Conservation (phyloP, 2,797 vertebrate genomes). For the Halcyon badia region DNA sequence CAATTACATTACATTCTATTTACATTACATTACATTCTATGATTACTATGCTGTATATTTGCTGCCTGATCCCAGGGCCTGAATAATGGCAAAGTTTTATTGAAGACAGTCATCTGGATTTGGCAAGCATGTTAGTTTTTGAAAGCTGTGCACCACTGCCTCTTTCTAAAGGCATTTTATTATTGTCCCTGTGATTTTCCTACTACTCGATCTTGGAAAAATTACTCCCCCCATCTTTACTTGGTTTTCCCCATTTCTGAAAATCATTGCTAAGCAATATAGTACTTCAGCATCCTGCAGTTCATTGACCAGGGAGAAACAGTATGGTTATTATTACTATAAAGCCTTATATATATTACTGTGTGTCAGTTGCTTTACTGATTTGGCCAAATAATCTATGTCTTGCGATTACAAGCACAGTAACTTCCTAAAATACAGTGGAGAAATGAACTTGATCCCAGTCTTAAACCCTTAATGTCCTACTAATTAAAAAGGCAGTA, state of each 20-base stretch:
- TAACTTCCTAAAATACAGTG: background rate
- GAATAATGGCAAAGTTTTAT: background rate
- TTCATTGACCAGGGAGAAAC: too few relatives aligned
- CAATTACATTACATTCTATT: too few relatives aligned
- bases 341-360: background rate
- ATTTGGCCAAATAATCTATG: background rate
- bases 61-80: background rate
- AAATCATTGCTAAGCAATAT: background rate
- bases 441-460: background rate
- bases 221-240: background rate
- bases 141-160: background rate
- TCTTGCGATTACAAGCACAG: background rate
- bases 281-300: background rate
- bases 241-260: background rate
- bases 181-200: background rate
- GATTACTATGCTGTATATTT: background rate
- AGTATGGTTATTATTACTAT: background rate
- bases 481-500: constrained; percentile 4
- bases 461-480: background rate
- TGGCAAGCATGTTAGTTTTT: background rate
- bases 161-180: background rate
- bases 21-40: too few relatives aligned
- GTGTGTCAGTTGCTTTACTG: background rate
- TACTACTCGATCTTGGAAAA: background rate
- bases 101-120: too few relatives aligned